Base-by-base conservation (phyloP, 2,888 invertebrate species). In the Sarcophaga rosellei region DNA sequence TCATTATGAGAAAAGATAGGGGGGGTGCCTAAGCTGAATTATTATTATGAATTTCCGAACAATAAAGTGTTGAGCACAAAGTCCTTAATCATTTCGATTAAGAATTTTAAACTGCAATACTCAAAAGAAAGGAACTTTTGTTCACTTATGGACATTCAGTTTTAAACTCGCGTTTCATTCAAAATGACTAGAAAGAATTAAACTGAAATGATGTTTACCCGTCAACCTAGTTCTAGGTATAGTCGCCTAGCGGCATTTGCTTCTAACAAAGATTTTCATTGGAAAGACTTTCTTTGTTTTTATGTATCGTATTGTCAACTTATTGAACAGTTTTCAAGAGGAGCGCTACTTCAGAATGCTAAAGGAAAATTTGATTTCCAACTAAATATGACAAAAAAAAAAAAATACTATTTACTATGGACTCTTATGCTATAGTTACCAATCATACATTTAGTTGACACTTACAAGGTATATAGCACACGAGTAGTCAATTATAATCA, bases 401-500 rank as follows among this genome's bases (percentile, higher is more conserved):
- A 47, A 47, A 15, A 15, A 12, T 12, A 53, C 12, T 15, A 53
- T 53, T 5, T 12, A 17, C 12, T 15, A 53, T 17, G 17, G 12
- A 53, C 17, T 53, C 17, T 53, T 53, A 53, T 53, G 53, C 15
- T 53, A 17, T 53, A 53, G 4, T 53, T 53, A 53, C 5, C n/a
- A n/a, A 61, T 35, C 21, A n/a, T 21, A 20, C 61, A 61, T n/a
- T 4, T n/a, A 57, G n/a, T 57, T 5, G 15, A 20, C 61, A 61
- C 61, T 11, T 10, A 53, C n/a, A 20, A 59, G 11, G 62, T 63
- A 25, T 44, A 11, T 61, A 45, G 20, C 35, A 35, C 35, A 35
- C 8, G 35, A 35, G 8, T 35, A 35, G 35, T 35, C 35, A 35
- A 35, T 70, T 70, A 25, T 72, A 73, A 74, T 21, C 62, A 44